Evolutionary conservation across 2,113 vertebrate genomes (phyloP), one percentile per base, ranked within the genome.

Genomic region (Marmota flaviventris): DNA sequence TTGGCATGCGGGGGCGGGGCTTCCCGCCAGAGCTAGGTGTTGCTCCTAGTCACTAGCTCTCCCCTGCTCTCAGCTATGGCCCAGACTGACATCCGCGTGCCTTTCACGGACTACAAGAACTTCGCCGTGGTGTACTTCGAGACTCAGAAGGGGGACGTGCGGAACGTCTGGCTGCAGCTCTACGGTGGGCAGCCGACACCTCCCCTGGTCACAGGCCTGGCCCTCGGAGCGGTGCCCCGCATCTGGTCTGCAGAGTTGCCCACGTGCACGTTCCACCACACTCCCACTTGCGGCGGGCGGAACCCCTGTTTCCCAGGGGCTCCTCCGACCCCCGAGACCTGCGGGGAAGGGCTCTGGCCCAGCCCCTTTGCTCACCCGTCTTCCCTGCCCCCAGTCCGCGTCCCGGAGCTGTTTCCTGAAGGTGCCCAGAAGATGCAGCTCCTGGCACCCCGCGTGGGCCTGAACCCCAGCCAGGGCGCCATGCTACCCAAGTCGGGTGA

Each of bases 361-460:
- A 7, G 8, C 7, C 48, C 45, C 22, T n/a, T 70, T 13, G 27
- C 79, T 93, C 63, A 87, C 65, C 0, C 0, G 3, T 0, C 1
- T 3, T 37, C 65, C 20, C 53, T 27, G 12, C 27, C 63, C 82
- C 2, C 81, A 96, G 97, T 79, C 73, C 70, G 37, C 0, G 8
- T 53, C 32, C 96, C 92, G 1, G 67, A 93, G 25, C 63, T 93
- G 22, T 86, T 86, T 92, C 94, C 97, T 0, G 79, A 97, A 72
- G 96, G 94, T 0, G 83, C 75, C 22, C 94, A 94, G 79, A 95
- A 82, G 92, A 86, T 95, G 86, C 94, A 95, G n/a, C 45, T 53
- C 78, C n/a, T 96, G 89, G 93, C 39, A 3, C 16, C 82, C 8
- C 42, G 85, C 78, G 58, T 93, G 53, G 96, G 95, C 65, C 73